Percentiles rank a stretch among this genome's conserved stretches.
These are phyloP conservation scores for Chymomyza caudatula DNA, from an alignment of 2,888 invertebrate genomes.

Conservation along the genomic window DNA sequence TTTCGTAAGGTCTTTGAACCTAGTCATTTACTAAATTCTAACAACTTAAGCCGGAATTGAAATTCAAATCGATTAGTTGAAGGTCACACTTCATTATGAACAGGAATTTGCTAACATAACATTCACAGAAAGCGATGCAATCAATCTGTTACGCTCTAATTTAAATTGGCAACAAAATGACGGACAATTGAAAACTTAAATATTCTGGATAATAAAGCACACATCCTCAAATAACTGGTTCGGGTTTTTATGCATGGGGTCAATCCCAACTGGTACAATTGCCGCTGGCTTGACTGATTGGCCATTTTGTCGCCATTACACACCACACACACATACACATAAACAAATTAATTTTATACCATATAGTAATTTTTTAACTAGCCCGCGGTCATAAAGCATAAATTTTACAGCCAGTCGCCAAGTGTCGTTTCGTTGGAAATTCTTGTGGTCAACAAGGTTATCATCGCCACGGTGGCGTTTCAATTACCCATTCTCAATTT, in stretches of 20 bases:
- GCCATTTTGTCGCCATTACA: background rate
- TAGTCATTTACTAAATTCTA: conserved; percentile 34
- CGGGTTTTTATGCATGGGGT: background rate
- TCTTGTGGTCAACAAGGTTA: conserved; percentile 71
- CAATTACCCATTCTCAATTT: background rate
- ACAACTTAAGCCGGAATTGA: conserved; percentile 52
- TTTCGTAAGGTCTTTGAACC: conserved; percentile 50
- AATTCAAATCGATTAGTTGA: conserved; percentile 53
- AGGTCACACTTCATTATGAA: conserved; percentile 45
- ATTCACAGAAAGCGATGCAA: conserved; percentile 10
- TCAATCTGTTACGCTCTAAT: background rate
- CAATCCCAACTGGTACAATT: background rate
- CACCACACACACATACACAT: conserved; percentile 1
- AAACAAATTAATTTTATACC: background rate
- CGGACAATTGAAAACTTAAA: background rate
- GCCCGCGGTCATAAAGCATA: conserved; percentile 45
- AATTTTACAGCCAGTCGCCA: conserved; percentile 37
- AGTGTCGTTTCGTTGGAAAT: conserved; percentile 55
- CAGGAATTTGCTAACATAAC: conserved; percentile 34
- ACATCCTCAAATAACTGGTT: background rate
- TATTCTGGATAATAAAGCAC: background rate
- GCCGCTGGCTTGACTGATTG: background rate
- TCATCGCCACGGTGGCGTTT: conserved; percentile 35
- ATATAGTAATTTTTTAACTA: conserved; percentile 17
- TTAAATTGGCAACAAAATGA: background rate